Conservation (phyloP, 2,797 vertebrate species). For the Hylomyscus alleni region DNA sequence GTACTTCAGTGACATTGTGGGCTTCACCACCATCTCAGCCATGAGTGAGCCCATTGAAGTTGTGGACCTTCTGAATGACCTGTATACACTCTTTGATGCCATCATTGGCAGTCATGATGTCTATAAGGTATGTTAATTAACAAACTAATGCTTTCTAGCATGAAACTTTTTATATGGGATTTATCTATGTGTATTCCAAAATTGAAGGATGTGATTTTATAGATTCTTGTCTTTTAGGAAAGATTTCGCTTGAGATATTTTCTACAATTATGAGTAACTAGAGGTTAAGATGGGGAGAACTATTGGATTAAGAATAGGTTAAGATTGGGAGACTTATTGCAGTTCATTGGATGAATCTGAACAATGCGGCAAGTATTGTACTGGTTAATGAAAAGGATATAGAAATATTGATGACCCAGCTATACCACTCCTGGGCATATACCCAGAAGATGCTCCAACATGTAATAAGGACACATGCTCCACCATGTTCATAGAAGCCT, state of each 20-base stretch:
- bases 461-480: too few relatives aligned
- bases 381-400: not conserved
- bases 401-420: constrained; percentile 18
- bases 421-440: too few relatives aligned
- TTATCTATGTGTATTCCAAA: not conserved
- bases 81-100: constrained; percentile 95
- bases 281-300: not conserved
- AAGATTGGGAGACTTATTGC: not conserved
- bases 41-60: constrained; percentile 97
- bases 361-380: not conserved
- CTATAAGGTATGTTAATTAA: constrained; percentile 92
- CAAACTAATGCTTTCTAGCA: constrained; percentile 15
- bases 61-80: constrained; percentile 96
- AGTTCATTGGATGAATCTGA: constrained; percentile 22
- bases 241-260: constrained; percentile 51
- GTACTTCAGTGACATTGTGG: constrained; percentile 88
- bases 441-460: too few relatives aligned
- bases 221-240: constrained; percentile 37
- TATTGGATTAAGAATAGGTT: constrained; percentile 55
- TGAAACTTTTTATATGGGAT: constrained; percentile 43
- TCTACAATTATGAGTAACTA: constrained; percentile 58
- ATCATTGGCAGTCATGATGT: constrained; percentile 95
- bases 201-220: constrained; percentile 25
- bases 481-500: too few relatives aligned
- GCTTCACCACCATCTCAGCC: constrained; percentile 96